phyloP scores from a whole-genome alignment of 1,140 invertebrate genomes.

The Hypsibius dujardini region DNA sequence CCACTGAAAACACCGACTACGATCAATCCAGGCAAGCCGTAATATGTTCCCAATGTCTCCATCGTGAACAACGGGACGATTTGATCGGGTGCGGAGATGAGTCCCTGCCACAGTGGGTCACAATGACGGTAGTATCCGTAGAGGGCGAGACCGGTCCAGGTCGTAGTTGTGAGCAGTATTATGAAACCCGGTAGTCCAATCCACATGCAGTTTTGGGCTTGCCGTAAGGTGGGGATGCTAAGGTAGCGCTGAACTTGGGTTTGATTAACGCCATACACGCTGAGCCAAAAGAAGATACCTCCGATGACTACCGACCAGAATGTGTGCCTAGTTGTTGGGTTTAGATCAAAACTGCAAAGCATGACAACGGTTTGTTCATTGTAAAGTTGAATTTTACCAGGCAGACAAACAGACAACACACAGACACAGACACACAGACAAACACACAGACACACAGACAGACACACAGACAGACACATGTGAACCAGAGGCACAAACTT shows the following conservation, averaged over 20 bases:
- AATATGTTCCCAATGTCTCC: slow-evolving; percentile 46
- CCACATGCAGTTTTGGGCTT: slow-evolving; percentile 50
- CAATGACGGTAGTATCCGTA: slow-evolving; percentile 60
- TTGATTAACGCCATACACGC: slow-evolving; percentile 79
- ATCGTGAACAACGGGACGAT: slow-evolving; percentile 59
- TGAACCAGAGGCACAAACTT: slow-evolving; percentile 43
- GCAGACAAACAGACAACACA: too few species aligned
- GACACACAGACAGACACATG: neutral
- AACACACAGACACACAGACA: slow-evolving; percentile 1
- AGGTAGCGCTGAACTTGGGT: slow-evolving; percentile 80
- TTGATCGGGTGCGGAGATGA: slow-evolving; percentile 38
- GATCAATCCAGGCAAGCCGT: slow-evolving; percentile 65
- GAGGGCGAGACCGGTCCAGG: slow-evolving; percentile 60
- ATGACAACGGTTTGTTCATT: too few species aligned
- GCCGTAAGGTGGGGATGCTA: slow-evolving; percentile 48
- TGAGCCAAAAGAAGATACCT: slow-evolving; percentile 76
- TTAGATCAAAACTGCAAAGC: slow-evolving; percentile 51
- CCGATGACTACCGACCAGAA: slow-evolving; percentile 75
- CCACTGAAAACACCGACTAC: slow-evolving; percentile 70
- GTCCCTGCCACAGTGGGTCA: slow-evolving; percentile 47
- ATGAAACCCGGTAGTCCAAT: slow-evolving; percentile 49
- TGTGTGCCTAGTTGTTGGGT: slow-evolving; percentile 62
- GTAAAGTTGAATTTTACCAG: too few species aligned
- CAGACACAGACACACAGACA: too few species aligned
- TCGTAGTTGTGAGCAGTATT: slow-evolving; percentile 48